Conservation (phyloP, 2,113 vertebrate species). For the Corythornis vintsioides region DNA sequence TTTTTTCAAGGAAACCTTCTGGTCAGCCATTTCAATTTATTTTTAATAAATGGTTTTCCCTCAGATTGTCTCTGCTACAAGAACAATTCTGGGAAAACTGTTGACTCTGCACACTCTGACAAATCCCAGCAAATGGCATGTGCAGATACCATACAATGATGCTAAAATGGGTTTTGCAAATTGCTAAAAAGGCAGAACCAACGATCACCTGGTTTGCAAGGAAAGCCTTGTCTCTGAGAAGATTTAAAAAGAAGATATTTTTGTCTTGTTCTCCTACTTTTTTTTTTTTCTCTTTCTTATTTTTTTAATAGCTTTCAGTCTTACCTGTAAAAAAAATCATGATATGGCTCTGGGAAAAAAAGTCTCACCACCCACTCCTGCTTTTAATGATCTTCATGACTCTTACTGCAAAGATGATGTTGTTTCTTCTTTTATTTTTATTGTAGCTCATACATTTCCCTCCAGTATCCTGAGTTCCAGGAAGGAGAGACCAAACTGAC, state of each 20-base stretch:
- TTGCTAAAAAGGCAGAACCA: slow-evolving; percentile 14
- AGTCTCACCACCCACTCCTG: not conserved
- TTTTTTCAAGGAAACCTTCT: not conserved
- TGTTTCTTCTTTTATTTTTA: not conserved
- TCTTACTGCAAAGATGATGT: not conserved
- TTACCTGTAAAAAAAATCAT: not conserved
- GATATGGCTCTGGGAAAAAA: not conserved
- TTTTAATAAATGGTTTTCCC: slow-evolving; percentile 31
- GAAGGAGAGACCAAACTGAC: not conserved
- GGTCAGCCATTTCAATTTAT: slow-evolving; percentile 21
- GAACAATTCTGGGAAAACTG: slow-evolving; percentile 21
- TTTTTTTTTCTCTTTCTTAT: not conserved
- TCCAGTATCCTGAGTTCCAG: not conserved
- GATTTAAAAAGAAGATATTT: not conserved
- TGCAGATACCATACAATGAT: not conserved
- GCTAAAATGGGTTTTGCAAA: slow-evolving; percentile 11
- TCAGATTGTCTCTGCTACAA: slow-evolving; percentile 11
- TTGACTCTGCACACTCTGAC: slow-evolving; percentile 22
- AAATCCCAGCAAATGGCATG: not conserved
- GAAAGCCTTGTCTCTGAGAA: not conserved
- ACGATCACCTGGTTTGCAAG: not conserved
- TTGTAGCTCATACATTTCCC: not conserved
- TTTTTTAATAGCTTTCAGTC: not conserved
- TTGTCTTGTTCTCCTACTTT: not conserved
- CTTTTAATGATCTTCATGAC: not conserved